phyloP scores from a whole-genome alignment of 1,140 invertebrate species.

The Drosophila trapezifrons region DNA sequence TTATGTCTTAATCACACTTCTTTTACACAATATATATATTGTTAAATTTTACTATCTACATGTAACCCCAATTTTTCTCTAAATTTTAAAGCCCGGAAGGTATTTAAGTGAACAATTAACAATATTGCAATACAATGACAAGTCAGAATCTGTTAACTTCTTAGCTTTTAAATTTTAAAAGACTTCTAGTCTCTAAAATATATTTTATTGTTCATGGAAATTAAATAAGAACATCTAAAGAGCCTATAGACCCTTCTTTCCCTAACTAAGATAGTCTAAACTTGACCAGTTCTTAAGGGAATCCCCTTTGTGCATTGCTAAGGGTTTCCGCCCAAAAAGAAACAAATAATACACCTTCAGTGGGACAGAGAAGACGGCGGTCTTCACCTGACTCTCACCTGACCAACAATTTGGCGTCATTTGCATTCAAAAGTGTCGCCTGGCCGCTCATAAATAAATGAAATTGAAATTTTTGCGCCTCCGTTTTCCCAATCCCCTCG shows the following conservation, averaged over 20 bases:
- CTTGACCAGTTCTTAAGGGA: neutral
- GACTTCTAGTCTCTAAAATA: too few relatives aligned
- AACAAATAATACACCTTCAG: neutral
- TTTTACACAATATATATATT: too few relatives aligned
- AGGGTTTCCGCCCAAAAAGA: neutral
- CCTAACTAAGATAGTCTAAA: neutral
- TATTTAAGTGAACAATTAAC: neutral
- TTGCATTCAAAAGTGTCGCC: conserved; percentile 67
- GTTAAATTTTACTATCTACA: neutral
- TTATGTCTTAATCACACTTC: neutral
- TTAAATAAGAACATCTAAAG: neutral
- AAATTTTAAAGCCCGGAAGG: neutral
- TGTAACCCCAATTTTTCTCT: neutral
- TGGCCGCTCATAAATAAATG: conserved; percentile 68
- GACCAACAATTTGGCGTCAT: conserved; percentile 58
- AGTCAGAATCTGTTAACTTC: neutral
- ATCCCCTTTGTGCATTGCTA: conserved; percentile 12
- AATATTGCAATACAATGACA: neutral
- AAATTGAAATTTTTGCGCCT: conserved; percentile 75
- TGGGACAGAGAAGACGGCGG: conserved; percentile 1
- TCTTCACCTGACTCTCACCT: conserved; percentile 13
- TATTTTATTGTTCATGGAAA: neutral
- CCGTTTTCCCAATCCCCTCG: conserved; percentile 29
- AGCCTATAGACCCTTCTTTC: neutral
- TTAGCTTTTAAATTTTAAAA: too few relatives aligned